Conservation (phyloP, 2,797 vertebrate genomes). For the Epinephelus awoara region DNA sequence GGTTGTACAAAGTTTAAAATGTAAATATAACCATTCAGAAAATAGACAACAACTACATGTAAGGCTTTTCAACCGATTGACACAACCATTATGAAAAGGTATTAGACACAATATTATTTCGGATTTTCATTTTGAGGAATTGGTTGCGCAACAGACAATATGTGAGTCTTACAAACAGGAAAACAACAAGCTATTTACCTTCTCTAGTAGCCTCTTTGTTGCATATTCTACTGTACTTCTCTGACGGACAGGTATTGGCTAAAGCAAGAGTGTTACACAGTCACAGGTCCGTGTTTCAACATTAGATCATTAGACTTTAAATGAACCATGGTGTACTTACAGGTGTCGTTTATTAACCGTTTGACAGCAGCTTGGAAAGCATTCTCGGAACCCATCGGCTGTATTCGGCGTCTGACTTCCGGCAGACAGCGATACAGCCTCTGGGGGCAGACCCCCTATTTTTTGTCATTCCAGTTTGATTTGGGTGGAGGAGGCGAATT, state of each 20-base stretch:
- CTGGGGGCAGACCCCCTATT: too few relatives aligned
- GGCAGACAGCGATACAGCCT: too few relatives aligned
- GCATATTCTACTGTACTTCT: conserved; percentile 2
- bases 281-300: conserved; percentile 45
- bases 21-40: neutral
- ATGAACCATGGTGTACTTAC: conserved; percentile 61
- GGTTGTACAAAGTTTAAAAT: conserved; percentile 3
- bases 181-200: neutral
- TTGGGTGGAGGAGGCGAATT: too few relatives aligned
- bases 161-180: neutral
- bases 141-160: neutral
- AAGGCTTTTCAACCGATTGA: neutral
- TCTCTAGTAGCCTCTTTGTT: too few relatives aligned
- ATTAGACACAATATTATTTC: neutral
- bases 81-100: neutral
- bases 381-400: too few relatives aligned
- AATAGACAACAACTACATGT: neutral
- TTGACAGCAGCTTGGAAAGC: conserved; percentile 21
- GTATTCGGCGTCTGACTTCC: too few relatives aligned
- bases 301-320: conserved; percentile 51
- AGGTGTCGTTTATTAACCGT: conserved; percentile 56
- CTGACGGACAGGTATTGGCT: conserved; percentile 32
- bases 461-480: too few relatives aligned
- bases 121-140: neutral
- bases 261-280: neutral